A percentile compares a stretch with the other conserved stretches of the same genome.
Conservation (phyloP, 2,113 vertebrate species). For the Pseudolaguvia tuberculata region DNA sequence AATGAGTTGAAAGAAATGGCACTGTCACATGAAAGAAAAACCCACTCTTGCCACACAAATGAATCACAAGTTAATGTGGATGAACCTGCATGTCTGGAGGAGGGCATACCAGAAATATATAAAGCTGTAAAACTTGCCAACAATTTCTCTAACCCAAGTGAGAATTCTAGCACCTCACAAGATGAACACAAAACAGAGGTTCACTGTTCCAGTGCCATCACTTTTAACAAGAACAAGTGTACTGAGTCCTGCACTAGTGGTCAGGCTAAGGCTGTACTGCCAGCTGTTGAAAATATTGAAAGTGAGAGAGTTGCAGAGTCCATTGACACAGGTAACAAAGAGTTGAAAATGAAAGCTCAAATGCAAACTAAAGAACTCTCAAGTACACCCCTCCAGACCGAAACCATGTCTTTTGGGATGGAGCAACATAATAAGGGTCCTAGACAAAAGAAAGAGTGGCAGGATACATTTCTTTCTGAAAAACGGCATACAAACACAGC, state of each 20-base stretch:
- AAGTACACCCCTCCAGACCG: neutral
- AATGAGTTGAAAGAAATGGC: constrained; percentile 19
- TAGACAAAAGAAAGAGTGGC: constrained; percentile 24
- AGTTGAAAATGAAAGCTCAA: neutral
- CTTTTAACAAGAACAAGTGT: constrained; percentile 31
- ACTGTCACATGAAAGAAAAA: constrained; percentile 43
- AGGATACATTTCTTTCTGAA: constrained; percentile 18
- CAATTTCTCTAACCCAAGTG: constrained; percentile 16
- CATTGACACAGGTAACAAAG: neutral
- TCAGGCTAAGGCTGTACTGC: constrained; percentile 10
- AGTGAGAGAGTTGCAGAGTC: neutral
- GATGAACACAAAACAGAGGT: constrained; percentile 40
- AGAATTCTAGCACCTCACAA: constrained; percentile 29
- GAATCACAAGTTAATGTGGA: constrained; percentile 44
- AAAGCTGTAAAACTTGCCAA: constrained; percentile 41
- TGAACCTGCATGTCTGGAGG: constrained; percentile 35
- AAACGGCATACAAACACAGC: neutral
- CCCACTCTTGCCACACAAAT: constrained; percentile 20
- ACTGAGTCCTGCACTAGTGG: constrained; percentile 37
- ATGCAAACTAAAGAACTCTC: neutral
- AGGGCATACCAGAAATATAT: constrained; percentile 26
- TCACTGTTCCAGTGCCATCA: constrained; percentile 15
- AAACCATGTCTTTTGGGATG: neutral
- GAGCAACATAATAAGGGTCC: constrained; percentile 19
- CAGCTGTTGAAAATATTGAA: constrained; percentile 16